Evolutionary conservation across 1,140 invertebrate species (phyloP).

Genomic region (Drosophila santomea): DNA sequence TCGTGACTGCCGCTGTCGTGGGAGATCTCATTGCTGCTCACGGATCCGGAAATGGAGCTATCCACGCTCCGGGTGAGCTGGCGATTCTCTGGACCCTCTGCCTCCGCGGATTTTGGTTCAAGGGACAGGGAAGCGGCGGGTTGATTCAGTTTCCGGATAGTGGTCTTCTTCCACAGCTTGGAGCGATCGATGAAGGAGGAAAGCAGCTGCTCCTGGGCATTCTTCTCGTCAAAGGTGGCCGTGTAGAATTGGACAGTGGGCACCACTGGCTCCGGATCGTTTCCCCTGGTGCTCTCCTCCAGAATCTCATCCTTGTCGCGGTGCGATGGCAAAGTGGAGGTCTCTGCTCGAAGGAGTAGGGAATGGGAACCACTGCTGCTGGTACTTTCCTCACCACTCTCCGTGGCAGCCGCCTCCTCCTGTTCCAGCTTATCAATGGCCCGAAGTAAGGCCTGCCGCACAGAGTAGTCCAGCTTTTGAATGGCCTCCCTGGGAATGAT

Average conservation of each 20-base stretch:
- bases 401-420: slow-evolving; percentile 81
- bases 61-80: slow-evolving; percentile 72
- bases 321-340: slow-evolving; percentile 48
- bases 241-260: slow-evolving; percentile 83
- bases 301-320: slow-evolving; percentile 76
- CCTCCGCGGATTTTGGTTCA: slow-evolving; percentile 18
- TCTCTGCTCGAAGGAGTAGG: slow-evolving; percentile 16
- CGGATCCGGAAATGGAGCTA: slow-evolving; percentile 40
- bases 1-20: slow-evolving; percentile 66
- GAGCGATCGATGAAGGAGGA: slow-evolving; percentile 78
- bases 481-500: slow-evolving; percentile 86
- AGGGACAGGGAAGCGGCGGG: slow-evolving; percentile 9
- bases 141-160: slow-evolving; percentile 40
- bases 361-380: slow-evolving; percentile 28
- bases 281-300: slow-evolving; percentile 71
- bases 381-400: slow-evolving; percentile 29
- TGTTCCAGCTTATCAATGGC: slow-evolving; percentile 89
- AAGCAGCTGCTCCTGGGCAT: slow-evolving; percentile 75
- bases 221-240: slow-evolving; percentile 78
- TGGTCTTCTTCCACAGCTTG: slow-evolving; percentile 75
- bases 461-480: slow-evolving; percentile 88
- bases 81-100: slow-evolving; percentile 39
- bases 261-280: slow-evolving; percentile 62
- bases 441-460: slow-evolving; percentile 89
- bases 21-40: slow-evolving; percentile 75